Evolutionary conservation across 1,140 invertebrate genomes (phyloP).

Genomic region (Pogonomyrmex californicus): DNA sequence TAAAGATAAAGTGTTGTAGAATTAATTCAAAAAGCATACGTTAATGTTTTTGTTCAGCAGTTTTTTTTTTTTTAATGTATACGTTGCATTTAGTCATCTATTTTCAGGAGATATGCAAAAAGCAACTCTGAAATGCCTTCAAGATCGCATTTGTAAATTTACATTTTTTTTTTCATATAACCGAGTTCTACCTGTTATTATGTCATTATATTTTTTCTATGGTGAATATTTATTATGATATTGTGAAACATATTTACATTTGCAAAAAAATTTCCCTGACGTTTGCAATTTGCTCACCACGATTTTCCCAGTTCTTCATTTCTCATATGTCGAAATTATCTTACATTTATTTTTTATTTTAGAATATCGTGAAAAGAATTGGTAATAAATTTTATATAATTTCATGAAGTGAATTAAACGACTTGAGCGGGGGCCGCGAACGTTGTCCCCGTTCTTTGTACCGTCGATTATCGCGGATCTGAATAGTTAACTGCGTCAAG

Average conservation of each 20-base stretch:
- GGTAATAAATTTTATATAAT: neutral
- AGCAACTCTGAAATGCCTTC: neutral
- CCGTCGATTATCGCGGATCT: slow-evolving; percentile 10
- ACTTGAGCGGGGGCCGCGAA: neutral
- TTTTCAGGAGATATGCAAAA: neutral
- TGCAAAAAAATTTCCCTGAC: neutral
- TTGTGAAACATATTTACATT: neutral
- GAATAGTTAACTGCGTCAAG: slow-evolving; percentile 35
- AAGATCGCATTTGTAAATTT: neutral
- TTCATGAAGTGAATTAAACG: neutral
- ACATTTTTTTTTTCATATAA: neutral
- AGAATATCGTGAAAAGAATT: no score
- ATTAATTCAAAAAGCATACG: neutral
- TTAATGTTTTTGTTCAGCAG: neutral
- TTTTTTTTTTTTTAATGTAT: neutral
- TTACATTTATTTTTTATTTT: neutral
- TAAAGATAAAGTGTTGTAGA: neutral
- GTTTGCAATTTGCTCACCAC: neutral
- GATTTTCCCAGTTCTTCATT: neutral
- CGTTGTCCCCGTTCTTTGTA: slow-evolving; percentile 25
- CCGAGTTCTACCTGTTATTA: no score
- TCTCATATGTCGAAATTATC: neutral
- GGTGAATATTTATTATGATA: neutral
- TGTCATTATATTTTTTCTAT: no score
- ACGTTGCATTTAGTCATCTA: neutral